These are phyloP conservation scores for Xerus rutilus DNA, from an alignment of 2,797 vertebrate genomes.

Conservation along the genomic window DNA sequence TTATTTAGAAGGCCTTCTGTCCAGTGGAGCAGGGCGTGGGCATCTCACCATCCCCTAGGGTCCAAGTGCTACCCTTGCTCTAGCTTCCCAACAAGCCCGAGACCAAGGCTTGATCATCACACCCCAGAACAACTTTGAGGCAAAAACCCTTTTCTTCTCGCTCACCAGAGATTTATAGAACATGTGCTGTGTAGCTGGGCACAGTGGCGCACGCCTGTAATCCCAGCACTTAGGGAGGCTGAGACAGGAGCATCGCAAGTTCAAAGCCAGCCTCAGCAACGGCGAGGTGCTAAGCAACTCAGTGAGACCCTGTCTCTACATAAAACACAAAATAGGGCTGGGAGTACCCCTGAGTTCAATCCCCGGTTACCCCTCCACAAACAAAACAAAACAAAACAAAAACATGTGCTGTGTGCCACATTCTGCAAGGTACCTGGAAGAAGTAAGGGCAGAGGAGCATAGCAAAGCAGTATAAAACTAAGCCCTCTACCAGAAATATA, in stretches of 20 bases:
- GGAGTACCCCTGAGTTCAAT: no score
- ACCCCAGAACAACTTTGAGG: conserved; percentile 22
- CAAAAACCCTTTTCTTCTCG: conserved; percentile 42
- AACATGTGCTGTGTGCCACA: neutral
- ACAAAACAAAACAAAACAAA: no score
- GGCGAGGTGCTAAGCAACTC: no score
- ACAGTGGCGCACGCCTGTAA: no score
- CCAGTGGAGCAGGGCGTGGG: neutral
- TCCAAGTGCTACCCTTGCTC: neutral
- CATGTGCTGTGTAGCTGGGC: neutral
- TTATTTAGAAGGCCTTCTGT: conserved; percentile 22
- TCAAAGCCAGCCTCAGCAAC: no score
- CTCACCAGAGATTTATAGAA: conserved; percentile 17
- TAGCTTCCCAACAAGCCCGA: neutral
- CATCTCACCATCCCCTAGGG: neutral
- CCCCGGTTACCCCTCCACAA: no score
- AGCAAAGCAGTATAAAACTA: conserved; percentile 31
- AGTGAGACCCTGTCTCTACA: no score
- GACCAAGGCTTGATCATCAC: neutral
- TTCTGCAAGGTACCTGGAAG: neutral
- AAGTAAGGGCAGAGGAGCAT: neutral
- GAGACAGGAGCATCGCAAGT: no score
- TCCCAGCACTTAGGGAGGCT: no score
- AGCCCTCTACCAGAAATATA: neutral
- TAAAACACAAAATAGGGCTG: no score